Percentiles rank a stretch among this genome's conserved stretches.
phyloP scores from a whole-genome alignment of 1,140 invertebrate genomes.

The Brachystomella parvula region DNA sequence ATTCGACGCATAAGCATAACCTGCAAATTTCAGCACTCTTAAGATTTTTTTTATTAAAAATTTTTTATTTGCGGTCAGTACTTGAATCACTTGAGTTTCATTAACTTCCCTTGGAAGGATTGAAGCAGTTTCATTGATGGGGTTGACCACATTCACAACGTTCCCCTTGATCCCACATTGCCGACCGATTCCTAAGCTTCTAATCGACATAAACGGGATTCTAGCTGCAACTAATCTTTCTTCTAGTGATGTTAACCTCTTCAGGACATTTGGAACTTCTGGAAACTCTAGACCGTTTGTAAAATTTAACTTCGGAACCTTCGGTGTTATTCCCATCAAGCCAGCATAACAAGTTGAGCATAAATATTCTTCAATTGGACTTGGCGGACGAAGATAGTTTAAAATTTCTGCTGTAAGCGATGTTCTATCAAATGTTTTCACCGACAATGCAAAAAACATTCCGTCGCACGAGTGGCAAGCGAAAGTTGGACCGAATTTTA shows the following conservation, averaged over 20 bases:
- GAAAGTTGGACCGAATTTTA: background rate
- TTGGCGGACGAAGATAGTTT: background rate
- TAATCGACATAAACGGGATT: slow-evolving; percentile 27
- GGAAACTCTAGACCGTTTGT: slow-evolving; percentile 25
- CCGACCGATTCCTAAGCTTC: background rate
- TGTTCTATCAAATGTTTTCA: too few relatives aligned
- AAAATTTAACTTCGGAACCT: slow-evolving; percentile 10
- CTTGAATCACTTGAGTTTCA: slow-evolving; percentile 19
- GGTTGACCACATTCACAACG: slow-evolving; percentile 22
- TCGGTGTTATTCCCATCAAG: background rate
- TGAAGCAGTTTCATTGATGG: slow-evolving; percentile 9
- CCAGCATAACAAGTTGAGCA: background rate
- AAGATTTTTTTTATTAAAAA: too few relatives aligned
- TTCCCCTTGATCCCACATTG: slow-evolving; percentile 19
- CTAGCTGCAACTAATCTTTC: slow-evolving; percentile 17
- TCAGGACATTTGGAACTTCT: slow-evolving; percentile 1
- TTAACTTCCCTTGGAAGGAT: slow-evolving; percentile 18
- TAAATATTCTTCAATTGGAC: background rate
- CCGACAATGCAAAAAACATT: background rate
- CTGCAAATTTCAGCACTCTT: background rate
- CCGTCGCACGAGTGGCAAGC: slow-evolving; percentile 13
- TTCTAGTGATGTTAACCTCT: slow-evolving; percentile 13
- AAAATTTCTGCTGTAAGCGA: background rate
- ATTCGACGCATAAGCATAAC: slow-evolving; percentile 18
- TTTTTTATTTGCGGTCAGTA: too few relatives aligned